phyloP scores from a whole-genome alignment of 2,797 vertebrate species.

The Lagocephalus sceleratus region DNA sequence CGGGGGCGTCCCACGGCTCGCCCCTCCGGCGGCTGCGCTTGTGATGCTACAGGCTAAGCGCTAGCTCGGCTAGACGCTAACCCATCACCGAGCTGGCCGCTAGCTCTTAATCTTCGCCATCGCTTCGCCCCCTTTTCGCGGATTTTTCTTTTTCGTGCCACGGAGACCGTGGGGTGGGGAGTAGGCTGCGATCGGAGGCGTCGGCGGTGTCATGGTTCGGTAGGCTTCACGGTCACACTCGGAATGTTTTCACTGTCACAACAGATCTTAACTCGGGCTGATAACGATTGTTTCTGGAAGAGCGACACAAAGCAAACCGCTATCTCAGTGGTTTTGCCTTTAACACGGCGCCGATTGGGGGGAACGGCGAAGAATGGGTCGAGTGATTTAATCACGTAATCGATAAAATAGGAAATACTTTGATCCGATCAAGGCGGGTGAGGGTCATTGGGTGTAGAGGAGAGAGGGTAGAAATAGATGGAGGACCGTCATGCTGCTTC shows the following conservation, averaged over 20 bases:
- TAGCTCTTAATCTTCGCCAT: slow-evolving; percentile 22
- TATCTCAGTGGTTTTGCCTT: not conserved
- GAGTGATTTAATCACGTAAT: not conserved
- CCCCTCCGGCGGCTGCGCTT: slow-evolving; percentile 2
- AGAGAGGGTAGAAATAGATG: not conserved
- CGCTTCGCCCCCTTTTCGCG: too few relatives aligned
- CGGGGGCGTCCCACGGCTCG: not conserved
- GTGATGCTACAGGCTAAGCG: slow-evolving; percentile 10
- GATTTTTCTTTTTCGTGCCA: too few relatives aligned
- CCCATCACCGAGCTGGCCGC: not conserved
- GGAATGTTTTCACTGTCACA: not conserved
- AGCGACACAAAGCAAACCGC: not conserved
- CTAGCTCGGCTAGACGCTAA: slow-evolving; percentile 12
- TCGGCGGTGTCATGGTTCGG: too few relatives aligned
- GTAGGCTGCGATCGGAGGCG: not conserved
- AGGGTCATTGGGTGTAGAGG: too few relatives aligned
- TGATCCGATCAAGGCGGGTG: too few relatives aligned
- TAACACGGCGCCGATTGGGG: not conserved
- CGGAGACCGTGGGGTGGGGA: not conserved
- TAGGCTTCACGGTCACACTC: not conserved
- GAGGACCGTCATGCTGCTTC: not conserved
- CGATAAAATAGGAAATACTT: not conserved
- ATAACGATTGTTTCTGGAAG: not conserved
- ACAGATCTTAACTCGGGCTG: not conserved
- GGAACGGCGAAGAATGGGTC: not conserved